Base-by-base conservation (phyloP, 2,113 vertebrate genomes). In the Tetrax tetrax region DNA sequence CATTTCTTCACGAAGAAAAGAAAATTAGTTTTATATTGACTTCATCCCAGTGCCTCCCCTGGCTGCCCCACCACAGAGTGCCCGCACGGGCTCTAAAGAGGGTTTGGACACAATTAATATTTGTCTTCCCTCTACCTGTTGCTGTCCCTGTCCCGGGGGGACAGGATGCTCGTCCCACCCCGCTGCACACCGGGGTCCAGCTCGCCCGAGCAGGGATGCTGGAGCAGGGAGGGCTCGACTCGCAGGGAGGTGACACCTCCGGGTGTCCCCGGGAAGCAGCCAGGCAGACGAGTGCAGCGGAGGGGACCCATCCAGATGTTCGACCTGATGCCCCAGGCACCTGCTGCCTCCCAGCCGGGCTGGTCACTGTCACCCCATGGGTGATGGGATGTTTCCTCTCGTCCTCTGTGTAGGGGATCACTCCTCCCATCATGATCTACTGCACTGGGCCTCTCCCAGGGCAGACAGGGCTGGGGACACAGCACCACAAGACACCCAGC, bases 1-100 rank as follows among this genome's bases (percentile, higher is more conserved):
- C 98, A 98, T 98, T 98, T 98, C 98, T 98, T 98, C 96, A 93
- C 94, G 68, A 97, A 98, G 98, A 97, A 98, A 97, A 97, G 98
- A 97, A 98, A 98, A 98, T 98, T 98, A 98, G 98, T 98, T 98
- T 98, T 98, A 97, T 98, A 98, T 98, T 98, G 98, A 98, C 98
- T 98, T 98, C 98, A 97, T 97, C 97, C 96, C 96, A 94, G 96
- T 96, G 96, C 94, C 97, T 98, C 96, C 95, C 97, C 93, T 94
- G 97, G 95, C 48, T 81, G 92, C 91, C 96, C 95, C 47, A 2
- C 87, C 59, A 91, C 90, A 43, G 89, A 96, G 87, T 12, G 0
- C 66, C 92, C 8, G 2, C 97, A 69, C 25, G 8, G 70, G 61
- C 84, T 74, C 83, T 93, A 48, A 87, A 86, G 91, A 68, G 82